phyloP scores from a whole-genome alignment of 2,888 invertebrate species.

The Disparrhopalites patrizii region DNA sequence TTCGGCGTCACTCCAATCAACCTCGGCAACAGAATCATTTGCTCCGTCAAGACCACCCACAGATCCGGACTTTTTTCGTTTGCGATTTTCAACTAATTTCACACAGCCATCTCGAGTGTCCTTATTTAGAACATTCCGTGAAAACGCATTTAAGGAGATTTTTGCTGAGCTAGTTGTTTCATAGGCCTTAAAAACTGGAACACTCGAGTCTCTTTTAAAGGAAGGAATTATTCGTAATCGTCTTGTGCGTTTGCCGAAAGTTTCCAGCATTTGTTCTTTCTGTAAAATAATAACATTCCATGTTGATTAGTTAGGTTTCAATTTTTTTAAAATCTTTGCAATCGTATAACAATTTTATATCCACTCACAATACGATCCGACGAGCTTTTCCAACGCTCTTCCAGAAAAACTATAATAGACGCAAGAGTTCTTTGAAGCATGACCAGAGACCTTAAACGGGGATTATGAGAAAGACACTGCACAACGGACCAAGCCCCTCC shows the following conservation, averaged over 20 bases:
- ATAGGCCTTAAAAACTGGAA: constrained; percentile 44
- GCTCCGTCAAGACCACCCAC: constrained; percentile 50
- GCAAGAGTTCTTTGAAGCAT: constrained; percentile 70
- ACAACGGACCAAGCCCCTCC: constrained; percentile 78
- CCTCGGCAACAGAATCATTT: constrained; percentile 50
- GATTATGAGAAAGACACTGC: constrained; percentile 84
- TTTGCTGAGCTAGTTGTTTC: constrained; percentile 46
- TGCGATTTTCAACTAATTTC: constrained; percentile 25
- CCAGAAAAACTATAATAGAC: constrained; percentile 67
- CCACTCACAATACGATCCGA: constrained; percentile 57
- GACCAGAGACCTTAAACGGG: constrained; percentile 68
- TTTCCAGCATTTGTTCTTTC: constrained; percentile 46
- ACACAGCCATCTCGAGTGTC: constrained; percentile 29
- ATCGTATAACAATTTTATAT: neutral
- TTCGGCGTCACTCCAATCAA: constrained; percentile 48
- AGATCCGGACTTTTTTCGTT: constrained; percentile 34
- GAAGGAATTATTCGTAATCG: constrained; percentile 42
- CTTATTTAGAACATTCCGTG: constrained; percentile 39
- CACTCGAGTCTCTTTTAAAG: constrained; percentile 36
- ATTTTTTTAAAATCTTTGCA: neutral
- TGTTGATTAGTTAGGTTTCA: neutral
- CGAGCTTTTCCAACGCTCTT: constrained; percentile 69
- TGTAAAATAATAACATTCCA: constrained; percentile 25
- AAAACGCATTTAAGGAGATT: constrained; percentile 44
- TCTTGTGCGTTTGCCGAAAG: constrained; percentile 41